Base-by-base conservation (phyloP, 2,888 invertebrate genomes). In the Acleris sparsana region DNA sequence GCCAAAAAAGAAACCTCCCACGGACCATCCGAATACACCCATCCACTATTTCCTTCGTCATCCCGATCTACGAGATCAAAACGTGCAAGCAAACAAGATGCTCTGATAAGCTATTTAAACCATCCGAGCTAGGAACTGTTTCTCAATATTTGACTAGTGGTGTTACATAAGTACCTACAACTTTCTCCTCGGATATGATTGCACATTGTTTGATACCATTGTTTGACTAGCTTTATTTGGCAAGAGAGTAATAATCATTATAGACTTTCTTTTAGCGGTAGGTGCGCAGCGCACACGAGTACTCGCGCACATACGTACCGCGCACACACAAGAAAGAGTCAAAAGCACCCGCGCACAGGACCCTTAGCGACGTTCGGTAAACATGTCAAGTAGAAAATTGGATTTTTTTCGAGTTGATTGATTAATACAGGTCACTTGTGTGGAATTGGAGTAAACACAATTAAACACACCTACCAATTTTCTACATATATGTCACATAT, bases 161-260 rank as follows among this genome's bases (percentile, higher is more conserved):
- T 48, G 48, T 66, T 62, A 57, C 57, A 18, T 57, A 66, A 66
- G 43, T 29, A 46, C 13, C 13, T 39, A 39, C 25, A 48, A 84
- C 84, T 85, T 87, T 86, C 84, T 80, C 85, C 62, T 49, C 49
- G 53, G 60, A 62, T 70, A 60, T 67, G 69, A 71, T 71, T 68
- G 67, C 69, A 60, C 58, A 68, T 76, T 75, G 75, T 77, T 76
- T 75, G 74, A 76, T 76, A 78, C 72, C 77, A 79, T 77, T 77
- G 75, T 79, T 75, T 71, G 57, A 62, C 62, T 67, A 62, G 48
- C 48, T 20, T 39, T 66, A 66, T 66, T 66, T 66, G 66, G 66
- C 57, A 66, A 53, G 66, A 53, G 52, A 66, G 62, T 62, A 57
- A 62, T 64, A 64, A 49, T 62, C 57, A 52, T 62, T 57, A 62